phyloP scores from a whole-genome alignment of 1,140 invertebrate species.

The Aphis craccivora region DNA sequence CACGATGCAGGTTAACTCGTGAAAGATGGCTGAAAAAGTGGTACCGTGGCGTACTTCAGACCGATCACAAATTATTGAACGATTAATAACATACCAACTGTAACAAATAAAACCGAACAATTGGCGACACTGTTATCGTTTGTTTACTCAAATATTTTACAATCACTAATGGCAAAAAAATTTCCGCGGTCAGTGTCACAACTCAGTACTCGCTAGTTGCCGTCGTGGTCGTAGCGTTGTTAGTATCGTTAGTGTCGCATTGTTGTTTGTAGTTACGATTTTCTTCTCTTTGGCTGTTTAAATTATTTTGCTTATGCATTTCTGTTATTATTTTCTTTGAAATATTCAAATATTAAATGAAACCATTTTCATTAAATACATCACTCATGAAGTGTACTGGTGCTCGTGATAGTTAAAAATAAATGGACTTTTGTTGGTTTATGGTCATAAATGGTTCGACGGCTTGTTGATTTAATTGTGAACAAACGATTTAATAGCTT shows the following conservation, averaged over 20 bases:
- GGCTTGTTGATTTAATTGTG: not conserved
- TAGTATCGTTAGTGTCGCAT: not conserved
- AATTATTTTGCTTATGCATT: not conserved
- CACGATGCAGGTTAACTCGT: not conserved
- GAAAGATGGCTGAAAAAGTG: not conserved
- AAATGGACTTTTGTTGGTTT: not conserved
- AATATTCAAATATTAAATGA: not conserved
- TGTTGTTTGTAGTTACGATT: not conserved
- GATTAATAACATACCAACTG: not conserved
- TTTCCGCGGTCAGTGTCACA: conserved; percentile 41
- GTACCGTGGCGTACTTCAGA: not conserved
- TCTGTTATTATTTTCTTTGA: not conserved
- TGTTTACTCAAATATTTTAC: conserved; percentile 42
- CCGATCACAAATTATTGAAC: not conserved
- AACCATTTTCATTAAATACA: not conserved
- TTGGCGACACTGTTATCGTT: not conserved
- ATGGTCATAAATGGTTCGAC: not conserved
- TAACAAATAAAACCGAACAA: not conserved
- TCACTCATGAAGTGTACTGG: not conserved
- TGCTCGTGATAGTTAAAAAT: not conserved
- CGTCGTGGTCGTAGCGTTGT: not conserved
- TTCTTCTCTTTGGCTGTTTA: not conserved
- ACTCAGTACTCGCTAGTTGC: not conserved
- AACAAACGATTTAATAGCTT: not conserved
- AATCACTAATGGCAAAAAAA: conserved; percentile 35